Base-by-base conservation (phyloP, 1,140 invertebrate genomes). In the Ganaspis sp. region DNA sequence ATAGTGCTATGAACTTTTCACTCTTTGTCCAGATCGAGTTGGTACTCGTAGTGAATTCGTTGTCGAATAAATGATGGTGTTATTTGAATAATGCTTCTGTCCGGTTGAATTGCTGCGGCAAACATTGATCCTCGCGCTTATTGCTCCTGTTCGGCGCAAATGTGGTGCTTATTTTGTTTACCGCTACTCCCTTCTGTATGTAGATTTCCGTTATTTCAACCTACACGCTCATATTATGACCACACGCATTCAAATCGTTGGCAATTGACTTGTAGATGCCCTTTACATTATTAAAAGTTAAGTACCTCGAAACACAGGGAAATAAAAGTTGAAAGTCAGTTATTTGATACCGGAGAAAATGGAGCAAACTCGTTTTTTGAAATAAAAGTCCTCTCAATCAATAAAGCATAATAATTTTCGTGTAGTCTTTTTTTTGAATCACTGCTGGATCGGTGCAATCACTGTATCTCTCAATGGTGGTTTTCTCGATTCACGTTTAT, bases 1-100 rank as follows among this genome's bases (percentile, higher is more conserved):
- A 29, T 64, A 26, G 58, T 64, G 58, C 23, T 23, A 64, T 64
- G 58, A 64, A 64, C 58, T 64, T 64, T 64, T 29, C n/a, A 26
- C 58, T 29, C 58, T 64, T 29, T 64, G 26, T 64, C 26, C 8
- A 21, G 58, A 64, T 29, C 58, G 58, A 29, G 12, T 64, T 64
- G 58, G 58, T 64, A 64, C 23, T 64, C 58, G 58, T 64, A 29
- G 23, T 64, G 23, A 15, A 64, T 64, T 64, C 58, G 58, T n/a
- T 11, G 58, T 64, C 74, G 37, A 23, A 73, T 73, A 71, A 79
- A 76, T 76, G 78, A 70, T 69, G 34, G 74, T 38, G 69, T 79
- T 79, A 79, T 79, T 79, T 76, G 74, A 79, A 73, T 73, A 76
- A 79, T 73, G 64, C 74, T 72, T 73, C 17, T 17, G 69, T 21